Conservation (phyloP, 1,140 invertebrate species). For the Scaptomyza pallida region DNA sequence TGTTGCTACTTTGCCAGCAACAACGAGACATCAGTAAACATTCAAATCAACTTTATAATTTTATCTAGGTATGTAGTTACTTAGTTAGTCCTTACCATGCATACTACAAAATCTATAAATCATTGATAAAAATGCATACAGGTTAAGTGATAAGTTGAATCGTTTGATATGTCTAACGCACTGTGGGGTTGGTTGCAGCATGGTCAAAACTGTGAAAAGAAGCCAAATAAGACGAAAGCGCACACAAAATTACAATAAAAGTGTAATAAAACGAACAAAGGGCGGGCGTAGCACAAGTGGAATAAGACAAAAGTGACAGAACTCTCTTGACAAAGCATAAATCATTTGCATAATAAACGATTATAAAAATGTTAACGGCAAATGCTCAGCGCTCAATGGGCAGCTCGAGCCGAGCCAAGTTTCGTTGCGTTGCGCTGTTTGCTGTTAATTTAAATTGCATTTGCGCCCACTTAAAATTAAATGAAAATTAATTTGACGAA, state of each 20-base stretch:
- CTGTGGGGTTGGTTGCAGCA: not conserved
- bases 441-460: slow-evolving; percentile 80
- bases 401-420: not conserved
- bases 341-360: slow-evolving; percentile 14
- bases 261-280: slow-evolving; percentile 50
- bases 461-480: slow-evolving; percentile 79
- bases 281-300: too few relatives aligned
- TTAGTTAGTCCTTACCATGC: too few relatives aligned
- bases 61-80: too few relatives aligned
- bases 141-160: too few relatives aligned
- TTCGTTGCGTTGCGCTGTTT: slow-evolving; percentile 41
- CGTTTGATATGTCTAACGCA: too few relatives aligned
- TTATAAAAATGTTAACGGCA: slow-evolving; percentile 38
- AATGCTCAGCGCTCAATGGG: not conserved
- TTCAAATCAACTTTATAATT: too few relatives aligned
- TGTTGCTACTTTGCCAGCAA: too few relatives aligned
- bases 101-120: too few relatives aligned
- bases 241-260: slow-evolving; percentile 64
- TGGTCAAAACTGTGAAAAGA: slow-evolving; percentile 13
- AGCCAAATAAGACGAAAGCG: not conserved
- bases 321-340: slow-evolving; percentile 4
- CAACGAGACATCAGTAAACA: too few relatives aligned
- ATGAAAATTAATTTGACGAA: slow-evolving; percentile 78
- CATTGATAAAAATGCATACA: too few relatives aligned
- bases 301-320: slow-evolving; percentile 9